These are phyloP conservation scores for Drosophila burlai DNA, from an alignment of 1,140 invertebrate species.

Conservation along the genomic window DNA sequence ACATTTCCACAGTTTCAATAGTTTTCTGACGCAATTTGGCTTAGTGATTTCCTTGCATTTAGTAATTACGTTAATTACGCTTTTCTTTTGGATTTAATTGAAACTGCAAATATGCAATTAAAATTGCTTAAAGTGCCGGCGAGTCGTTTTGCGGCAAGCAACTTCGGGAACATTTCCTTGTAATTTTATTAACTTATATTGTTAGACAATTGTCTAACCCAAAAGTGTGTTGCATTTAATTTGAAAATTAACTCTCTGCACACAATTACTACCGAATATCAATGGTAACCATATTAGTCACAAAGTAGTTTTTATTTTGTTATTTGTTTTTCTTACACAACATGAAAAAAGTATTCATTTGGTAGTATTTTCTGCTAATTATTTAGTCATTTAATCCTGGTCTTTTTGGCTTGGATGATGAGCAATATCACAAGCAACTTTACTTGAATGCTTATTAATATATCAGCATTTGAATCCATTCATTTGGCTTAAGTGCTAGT, in stretches of 20 bases:
- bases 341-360: no score
- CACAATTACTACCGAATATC: background rate
- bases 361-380: no score
- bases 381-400: no score
- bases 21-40: slow-evolving; percentile 46
- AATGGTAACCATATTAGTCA: background rate
- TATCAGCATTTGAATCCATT: no score
- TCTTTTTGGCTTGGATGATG: no score
- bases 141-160: slow-evolving; percentile 18
- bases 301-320: background rate
- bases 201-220: background rate
- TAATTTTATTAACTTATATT: slow-evolving; percentile 40
- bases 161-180: slow-evolving; percentile 1
- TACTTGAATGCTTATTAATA: no score
- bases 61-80: slow-evolving; percentile 41
- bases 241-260: background rate
- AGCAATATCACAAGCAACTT: no score
- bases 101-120: slow-evolving; percentile 61
- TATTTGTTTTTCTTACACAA: no score
- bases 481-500: background rate
- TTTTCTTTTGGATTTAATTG: slow-evolving; percentile 47
- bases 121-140: slow-evolving; percentile 1
- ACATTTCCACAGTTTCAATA: slow-evolving; percentile 32
- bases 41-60: slow-evolving; percentile 51
- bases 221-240: background rate